Evolutionary conservation across 2,797 vertebrate genomes (phyloP), one percentile per base, ranked within the genome.

Genomic region (Cuculus canorus): DNA sequence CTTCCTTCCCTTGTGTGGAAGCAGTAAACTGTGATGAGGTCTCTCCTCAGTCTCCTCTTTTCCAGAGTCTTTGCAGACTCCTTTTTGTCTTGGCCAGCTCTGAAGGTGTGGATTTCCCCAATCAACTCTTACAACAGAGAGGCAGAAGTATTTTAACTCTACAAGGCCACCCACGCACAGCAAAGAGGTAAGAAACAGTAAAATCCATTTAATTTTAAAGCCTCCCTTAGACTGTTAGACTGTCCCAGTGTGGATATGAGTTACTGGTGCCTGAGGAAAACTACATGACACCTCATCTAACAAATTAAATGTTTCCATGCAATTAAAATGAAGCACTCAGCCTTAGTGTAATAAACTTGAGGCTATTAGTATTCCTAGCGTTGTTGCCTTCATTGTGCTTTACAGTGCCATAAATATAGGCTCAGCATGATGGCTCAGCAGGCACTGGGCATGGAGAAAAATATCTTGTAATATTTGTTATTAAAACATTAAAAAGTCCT

Each of bases 231-330:
- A 92, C 37, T 86, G 76, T 69, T 92, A 63, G 66, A 96, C 96
- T 95, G 95, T 88, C 96, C 96, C 96, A 96, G 80, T 82, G 96
- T 96, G 95, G 88, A 88, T 97, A 94, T 96, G 95, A 97, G 95
- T 97, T 97, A 97, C 94, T 92, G 94, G 90, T 94, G 96, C 97
- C 96, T 92, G 93, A 97, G 96, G 97, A 96, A 97, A 97, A 96
- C 91, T 95, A 96, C 96, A 96, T 93, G 96, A 97, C 96, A 96
- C 95, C 94, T 97, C 96, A 95, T 97, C 97, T 96, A 96, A 97
- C 96, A 98, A 98, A 97, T 97, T 97, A 97, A 97, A 98, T 96
- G 96, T 97, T 97, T 97, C 96, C 95, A 96, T 97, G 97, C 97
- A 97, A 98, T 97, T 97, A 97, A 97, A 97, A 97, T 93, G 96